Evolutionary conservation across 2,797 vertebrate genomes (phyloP), one percentile per base, ranked within the genome.

Genomic region (Orientallactaga sibirica): DNA sequence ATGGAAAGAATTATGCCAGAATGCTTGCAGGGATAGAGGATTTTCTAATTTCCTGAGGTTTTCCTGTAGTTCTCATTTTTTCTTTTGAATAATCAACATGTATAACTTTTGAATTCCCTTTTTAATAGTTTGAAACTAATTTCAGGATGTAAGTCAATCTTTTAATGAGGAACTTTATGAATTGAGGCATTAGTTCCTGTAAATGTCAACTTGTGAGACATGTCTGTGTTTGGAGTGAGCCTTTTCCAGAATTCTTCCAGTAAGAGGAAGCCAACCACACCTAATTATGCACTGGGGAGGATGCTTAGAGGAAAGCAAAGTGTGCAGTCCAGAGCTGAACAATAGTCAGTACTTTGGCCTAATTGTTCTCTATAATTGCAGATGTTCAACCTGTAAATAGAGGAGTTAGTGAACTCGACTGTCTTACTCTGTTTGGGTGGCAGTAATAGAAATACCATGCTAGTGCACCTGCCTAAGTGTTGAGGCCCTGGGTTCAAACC

Each of bases 251-350:
- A 20, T 66, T 52, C 62, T 92, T 84, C 3, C 7, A 95, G 77
- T 82, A 77, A 86, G n/a, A 90, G 90, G 95, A 96, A 95, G 82
- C 76, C 25, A 87, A 86, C 91, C 91, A 94, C 84, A 78, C 81
- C 88, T 95, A 90, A 93, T 79, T 90, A 61, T 67, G 70, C 90
- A 48, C 85, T 12, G 16, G 82, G 85, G 81, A 95, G 88, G 90
- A 79, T 94, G 62, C 81, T 85, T 55, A 18, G 52, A 62, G 25
- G 74, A 86, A 77, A 84, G 78, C 86, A 43, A 84, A 94, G 24
- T 37, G 15, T 18, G 11, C 70, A n/a, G 79, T 74, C 81, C 73
- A 68, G 84, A 93, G 86, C 25, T 37, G 85, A 95, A 95, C 71
- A 90, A 68, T 79, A 14, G 86, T 66, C 94, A 55, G 66, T n/a